Evolutionary conservation across 2,797 vertebrate genomes (phyloP).

Genomic region (Leptodactylus fallax): DNA sequence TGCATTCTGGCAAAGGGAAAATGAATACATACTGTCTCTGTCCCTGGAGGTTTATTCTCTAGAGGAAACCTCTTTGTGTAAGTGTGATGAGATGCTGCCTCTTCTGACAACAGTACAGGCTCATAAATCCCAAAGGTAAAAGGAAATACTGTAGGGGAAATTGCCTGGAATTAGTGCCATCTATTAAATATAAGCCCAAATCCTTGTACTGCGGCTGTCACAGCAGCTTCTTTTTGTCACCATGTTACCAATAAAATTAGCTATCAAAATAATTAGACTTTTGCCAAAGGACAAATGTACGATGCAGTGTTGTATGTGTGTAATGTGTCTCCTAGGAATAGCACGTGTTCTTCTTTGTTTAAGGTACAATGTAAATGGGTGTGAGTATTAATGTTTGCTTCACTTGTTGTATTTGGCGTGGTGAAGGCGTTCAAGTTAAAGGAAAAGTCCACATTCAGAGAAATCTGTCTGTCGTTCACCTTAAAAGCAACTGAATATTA

Average conservation of each 20-base stretch:
- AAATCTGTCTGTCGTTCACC: background rate
- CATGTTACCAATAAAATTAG: slow-evolving; percentile 42
- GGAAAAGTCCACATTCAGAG: background rate
- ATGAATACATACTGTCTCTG: slow-evolving; percentile 39
- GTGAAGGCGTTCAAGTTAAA: background rate
- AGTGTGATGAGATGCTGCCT: slow-evolving; percentile 61
- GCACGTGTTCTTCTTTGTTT: background rate
- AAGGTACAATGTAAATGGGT: slow-evolving; percentile 17
- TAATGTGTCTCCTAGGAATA: slow-evolving; percentile 10
- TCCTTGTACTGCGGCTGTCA: slow-evolving; percentile 15
- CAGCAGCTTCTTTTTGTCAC: slow-evolving; percentile 39
- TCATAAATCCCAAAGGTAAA: slow-evolving; percentile 51
- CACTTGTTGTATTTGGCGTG: background rate
- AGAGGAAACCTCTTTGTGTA: slow-evolving; percentile 56
- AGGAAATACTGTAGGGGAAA: slow-evolving; percentile 41
- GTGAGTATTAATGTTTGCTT: background rate
- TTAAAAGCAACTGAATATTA: background rate
- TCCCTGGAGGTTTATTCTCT: slow-evolving; percentile 58
- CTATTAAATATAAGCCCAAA: slow-evolving; percentile 47
- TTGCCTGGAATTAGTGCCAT: slow-evolving; percentile 52
- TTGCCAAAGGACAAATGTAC: slow-evolving; percentile 33
- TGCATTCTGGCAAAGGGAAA: slow-evolving; percentile 49
- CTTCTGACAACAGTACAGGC: slow-evolving; percentile 55
- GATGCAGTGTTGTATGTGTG: background rate
- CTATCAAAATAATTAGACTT: slow-evolving; percentile 51